A percentile compares a stretch with the other conserved stretches of the same genome.
phyloP scores from a whole-genome alignment of 2,113 vertebrate species.

The Copsychus sechellarum region DNA sequence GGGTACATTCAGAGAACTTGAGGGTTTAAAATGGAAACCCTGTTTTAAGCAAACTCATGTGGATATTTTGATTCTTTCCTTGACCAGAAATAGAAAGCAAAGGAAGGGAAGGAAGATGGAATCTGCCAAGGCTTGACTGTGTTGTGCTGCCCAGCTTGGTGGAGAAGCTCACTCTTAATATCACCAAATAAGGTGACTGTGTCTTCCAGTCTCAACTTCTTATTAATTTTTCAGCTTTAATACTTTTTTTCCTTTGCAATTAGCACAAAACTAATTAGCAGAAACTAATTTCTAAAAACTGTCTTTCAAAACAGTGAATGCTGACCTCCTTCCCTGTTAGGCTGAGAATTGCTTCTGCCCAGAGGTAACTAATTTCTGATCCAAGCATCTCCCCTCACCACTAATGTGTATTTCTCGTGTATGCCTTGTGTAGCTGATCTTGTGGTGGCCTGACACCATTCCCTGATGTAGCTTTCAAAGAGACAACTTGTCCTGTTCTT shows the following conservation, averaged over 20 bases:
- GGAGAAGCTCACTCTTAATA: neutral
- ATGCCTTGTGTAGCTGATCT: neutral
- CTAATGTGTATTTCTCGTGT: neutral
- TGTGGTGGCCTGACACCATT: neutral
- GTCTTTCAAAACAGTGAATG: neutral
- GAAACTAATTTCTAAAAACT: neutral
- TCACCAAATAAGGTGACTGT: neutral
- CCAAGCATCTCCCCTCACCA: neutral
- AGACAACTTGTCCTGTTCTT: neutral
- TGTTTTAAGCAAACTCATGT: neutral
- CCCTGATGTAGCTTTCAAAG: neutral
- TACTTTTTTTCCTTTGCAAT: neutral
- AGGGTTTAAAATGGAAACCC: neutral
- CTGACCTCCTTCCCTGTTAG: neutral
- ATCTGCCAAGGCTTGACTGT: rapidly evolving
- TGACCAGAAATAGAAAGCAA: neutral
- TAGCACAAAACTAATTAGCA: neutral
- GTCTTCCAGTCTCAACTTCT: neutral
- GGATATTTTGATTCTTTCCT: neutral
- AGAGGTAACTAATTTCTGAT: neutral
- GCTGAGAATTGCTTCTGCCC: neutral
- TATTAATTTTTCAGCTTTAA: neutral
- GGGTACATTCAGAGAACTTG: neutral
- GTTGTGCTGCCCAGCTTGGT: neutral
- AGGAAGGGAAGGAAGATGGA: neutral